A percentile compares a stretch with the other conserved stretches of the same genome.
These are phyloP conservation scores for Pristionchus exspectatus DNA, from an alignment of 2,888 invertebrate species.

Conservation along the genomic window DNA sequence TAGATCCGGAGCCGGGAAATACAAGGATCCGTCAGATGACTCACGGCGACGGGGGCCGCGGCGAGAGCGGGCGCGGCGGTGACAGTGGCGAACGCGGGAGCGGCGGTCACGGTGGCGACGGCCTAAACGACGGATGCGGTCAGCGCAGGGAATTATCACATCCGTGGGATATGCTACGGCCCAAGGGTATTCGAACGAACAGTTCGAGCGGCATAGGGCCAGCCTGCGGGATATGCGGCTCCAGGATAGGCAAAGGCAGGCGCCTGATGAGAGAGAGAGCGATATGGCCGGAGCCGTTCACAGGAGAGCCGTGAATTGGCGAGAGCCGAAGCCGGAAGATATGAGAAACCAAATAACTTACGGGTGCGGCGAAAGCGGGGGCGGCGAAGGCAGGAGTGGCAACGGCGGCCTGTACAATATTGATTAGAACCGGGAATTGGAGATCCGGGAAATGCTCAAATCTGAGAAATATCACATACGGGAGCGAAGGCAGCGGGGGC, in stretches of 20 bases:
- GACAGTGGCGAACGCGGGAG: slow-evolving; percentile 35
- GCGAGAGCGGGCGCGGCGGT: slow-evolving; percentile 6
- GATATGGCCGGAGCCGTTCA: not conserved
- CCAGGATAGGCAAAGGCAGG: not conserved
- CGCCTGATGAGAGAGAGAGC: not conserved
- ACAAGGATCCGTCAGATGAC: not conserved
- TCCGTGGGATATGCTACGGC: not conserved
- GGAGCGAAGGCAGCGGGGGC: slow-evolving; percentile 31
- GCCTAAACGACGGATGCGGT: slow-evolving; percentile 11
- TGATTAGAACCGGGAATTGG: not conserved
- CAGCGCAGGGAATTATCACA: not conserved
- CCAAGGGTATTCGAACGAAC: slow-evolving; percentile 6
- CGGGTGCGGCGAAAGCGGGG: slow-evolving; percentile 23
- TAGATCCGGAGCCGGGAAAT: not conserved
- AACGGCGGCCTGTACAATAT: not conserved
- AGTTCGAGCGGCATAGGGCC: not conserved
- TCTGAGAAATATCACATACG: not conserved
- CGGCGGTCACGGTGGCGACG: slow-evolving; percentile 42
- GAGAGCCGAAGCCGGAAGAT: slow-evolving; percentile 12
- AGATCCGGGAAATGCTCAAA: not conserved
- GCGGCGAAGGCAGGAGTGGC: slow-evolving; percentile 20
- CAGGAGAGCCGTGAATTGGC: not conserved
- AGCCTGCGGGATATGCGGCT: not conserved
- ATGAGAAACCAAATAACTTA: not conserved
- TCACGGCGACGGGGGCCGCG: not conserved